Percentiles rank a stretch among this genome's conserved stretches.
Evolutionary conservation across 2,113 vertebrate genomes (phyloP).

Genomic region (Mirounga angustirostris): DNA sequence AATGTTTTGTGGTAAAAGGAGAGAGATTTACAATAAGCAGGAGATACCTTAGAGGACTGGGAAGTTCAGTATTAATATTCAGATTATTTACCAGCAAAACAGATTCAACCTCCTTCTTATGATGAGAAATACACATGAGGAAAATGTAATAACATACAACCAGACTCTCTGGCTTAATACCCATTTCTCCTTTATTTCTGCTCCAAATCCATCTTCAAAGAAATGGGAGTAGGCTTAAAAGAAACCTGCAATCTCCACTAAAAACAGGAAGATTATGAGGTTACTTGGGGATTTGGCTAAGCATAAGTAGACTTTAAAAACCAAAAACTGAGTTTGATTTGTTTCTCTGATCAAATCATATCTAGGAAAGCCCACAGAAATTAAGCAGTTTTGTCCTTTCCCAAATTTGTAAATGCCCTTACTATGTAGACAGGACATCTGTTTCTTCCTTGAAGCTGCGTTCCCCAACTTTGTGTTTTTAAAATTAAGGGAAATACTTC

Average conservation of each 20-base stretch:
- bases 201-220: constrained; percentile 34
- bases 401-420: not conserved
- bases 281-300: not conserved
- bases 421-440: not conserved
- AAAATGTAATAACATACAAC: not conserved
- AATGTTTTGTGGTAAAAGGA: constrained; percentile 30
- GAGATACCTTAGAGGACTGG: not conserved
- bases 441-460: not conserved
- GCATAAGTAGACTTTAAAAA: not conserved
- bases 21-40: constrained; percentile 30
- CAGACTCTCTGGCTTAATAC: not conserved
- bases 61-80: not conserved
- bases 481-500: not conserved
- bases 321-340: not conserved
- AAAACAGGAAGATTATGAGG: constrained; percentile 1
- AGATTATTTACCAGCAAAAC: constrained; percentile 57
- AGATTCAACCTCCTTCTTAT: not conserved
- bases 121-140: constrained; percentile 13
- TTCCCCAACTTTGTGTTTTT: not conserved
- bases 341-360: not conserved
- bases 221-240: constrained; percentile 18
- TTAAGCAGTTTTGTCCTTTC: not conserved
- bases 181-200: not conserved
- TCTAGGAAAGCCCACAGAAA: not conserved
- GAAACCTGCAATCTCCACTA: not conserved